phyloP scores from a whole-genome alignment of 2,797 vertebrate genomes.

The Ispidina lecontei region DNA sequence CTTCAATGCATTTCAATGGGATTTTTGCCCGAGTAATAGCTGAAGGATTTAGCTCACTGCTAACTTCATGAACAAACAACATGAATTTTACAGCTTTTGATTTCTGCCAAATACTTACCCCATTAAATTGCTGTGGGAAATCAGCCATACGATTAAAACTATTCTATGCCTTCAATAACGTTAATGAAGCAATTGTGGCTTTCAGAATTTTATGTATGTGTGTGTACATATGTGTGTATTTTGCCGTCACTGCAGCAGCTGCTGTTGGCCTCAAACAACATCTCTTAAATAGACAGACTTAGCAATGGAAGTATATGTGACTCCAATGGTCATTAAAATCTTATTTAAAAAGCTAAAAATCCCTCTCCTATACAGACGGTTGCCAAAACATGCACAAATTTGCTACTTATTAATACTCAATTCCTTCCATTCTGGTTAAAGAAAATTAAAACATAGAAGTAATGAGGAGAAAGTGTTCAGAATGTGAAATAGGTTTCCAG shows the following conservation, averaged over 20 bases:
- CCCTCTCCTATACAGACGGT: background rate
- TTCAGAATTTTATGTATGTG: conserved; percentile 35
- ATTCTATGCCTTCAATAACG: conserved; percentile 37
- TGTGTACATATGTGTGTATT: background rate
- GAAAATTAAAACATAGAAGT: background rate
- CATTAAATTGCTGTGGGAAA: conserved; percentile 65
- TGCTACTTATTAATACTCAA: background rate
- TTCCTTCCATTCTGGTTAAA: conserved; percentile 5
- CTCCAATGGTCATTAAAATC: background rate
- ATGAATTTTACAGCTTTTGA: conserved; percentile 70
- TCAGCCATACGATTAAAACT: conserved; percentile 68
- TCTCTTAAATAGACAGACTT: conserved; percentile 24
- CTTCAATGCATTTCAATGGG: conserved; percentile 8
- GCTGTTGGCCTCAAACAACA: conserved; percentile 9
- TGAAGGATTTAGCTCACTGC: conserved; percentile 30
- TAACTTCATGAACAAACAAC: conserved; percentile 60
- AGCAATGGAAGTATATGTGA: background rate
- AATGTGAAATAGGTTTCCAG: background rate
- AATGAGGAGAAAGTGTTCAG: background rate
- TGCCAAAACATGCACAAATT: background rate
- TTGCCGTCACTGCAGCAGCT: conserved; percentile 20
- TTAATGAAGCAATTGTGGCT: conserved; percentile 62
- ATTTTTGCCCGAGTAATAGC: conserved; percentile 34
- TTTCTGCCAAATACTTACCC: conserved; percentile 61
- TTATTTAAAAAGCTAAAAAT: background rate